Base-by-base conservation (phyloP, 37 sponge, comb jelly and placozoan genomes). In the Geodia barretti region DNA sequence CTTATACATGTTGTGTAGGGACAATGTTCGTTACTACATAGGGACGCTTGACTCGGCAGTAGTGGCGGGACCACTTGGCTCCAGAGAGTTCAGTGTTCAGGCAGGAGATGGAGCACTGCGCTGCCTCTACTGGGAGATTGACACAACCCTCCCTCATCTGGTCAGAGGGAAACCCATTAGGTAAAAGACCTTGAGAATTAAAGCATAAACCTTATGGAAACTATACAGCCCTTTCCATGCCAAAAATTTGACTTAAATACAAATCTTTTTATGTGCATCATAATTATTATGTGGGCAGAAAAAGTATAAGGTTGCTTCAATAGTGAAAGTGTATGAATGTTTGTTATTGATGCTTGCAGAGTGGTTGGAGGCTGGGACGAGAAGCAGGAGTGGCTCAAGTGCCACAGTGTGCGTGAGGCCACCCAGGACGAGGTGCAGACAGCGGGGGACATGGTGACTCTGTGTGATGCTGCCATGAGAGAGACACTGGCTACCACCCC, bases 71-170 rank as follows among this genome's bases (percentile, higher is more conserved):
- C 63, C 39, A 20, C 11, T 35, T 3, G 25, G 41, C 42, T 41
- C 72, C 20, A 79, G 87, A 41, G 60, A 84, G 43, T 92, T 92
- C 41, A 61, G 40, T 20, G 26, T 92, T 1, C 59, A 74, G 63
- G 61, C 92, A 43, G 21, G 59, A 20, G 88, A 84, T 81, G 92
- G 92, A 41, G 30, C 64, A 42, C 31, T 92, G 54, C 61, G 75
- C 72, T 92, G 73, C 29, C 31, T 79, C 26, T 92, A 60, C 84
- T 92, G 87, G 87, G 88, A 92, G 65, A 92, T 92, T 64, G 82
- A 75, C 32, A 54, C 38, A 8, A 11, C 35, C 4, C 79, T 77
- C 61, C 88, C 82, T 26, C 80, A 40, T 24, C 11, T 87, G 30
- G 64, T 70, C 1, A 26, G 38, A 77, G 88, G 92, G 60, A 68